Evolutionary conservation across 2,797 vertebrate genomes (phyloP), one percentile per base, ranked within the genome.

Genomic region (Orestias chungarensis): DNA sequence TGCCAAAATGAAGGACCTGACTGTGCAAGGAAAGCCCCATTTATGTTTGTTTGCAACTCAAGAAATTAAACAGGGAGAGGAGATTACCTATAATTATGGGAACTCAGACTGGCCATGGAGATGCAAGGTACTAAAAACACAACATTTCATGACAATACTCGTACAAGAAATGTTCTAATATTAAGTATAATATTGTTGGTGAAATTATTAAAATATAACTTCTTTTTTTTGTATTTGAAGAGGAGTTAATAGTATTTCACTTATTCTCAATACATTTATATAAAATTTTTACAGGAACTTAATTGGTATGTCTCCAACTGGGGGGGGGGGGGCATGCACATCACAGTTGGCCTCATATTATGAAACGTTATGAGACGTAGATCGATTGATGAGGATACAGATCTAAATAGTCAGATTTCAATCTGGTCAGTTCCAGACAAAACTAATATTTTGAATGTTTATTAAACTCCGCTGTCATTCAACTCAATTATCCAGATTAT

Each of bases 31-130:
- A 12, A 77, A 61, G 61, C 73, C 68, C 44, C 73, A 73, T 62
- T 61, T 76, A 4, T 73, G 57, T 61, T 66, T 78, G 31, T 78
- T 75, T 78, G 68, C 57, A 2, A 31, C 0, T 43, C 3, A 7
- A 8, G 80, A 66, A 31, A 66, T 65, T 25, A 71, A 52, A n/a
- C 71, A 68, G 43, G 71, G 71, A 46, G 75, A 81, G 23, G 68
- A 81, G 38, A 49, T 78, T 18, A 75, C 49, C 3, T 71, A 54
- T 27, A 54, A 54, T 54, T 54, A 54, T 54, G 50, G 25, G 50
- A 12, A 29, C 50, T 27, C n/a, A 25, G 50, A 54, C 25, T 54
- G 25, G 50, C 25, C 50, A 25, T 54, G 25, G 25, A 10, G n/a
- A 54, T 27, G 25, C 50, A 29, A 54, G 50, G 50, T 27, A 54